Evolutionary conservation across 2,797 vertebrate species (phyloP), one percentile per base, ranked within the genome.

Genomic region (Coregonus suidteri): DNA sequence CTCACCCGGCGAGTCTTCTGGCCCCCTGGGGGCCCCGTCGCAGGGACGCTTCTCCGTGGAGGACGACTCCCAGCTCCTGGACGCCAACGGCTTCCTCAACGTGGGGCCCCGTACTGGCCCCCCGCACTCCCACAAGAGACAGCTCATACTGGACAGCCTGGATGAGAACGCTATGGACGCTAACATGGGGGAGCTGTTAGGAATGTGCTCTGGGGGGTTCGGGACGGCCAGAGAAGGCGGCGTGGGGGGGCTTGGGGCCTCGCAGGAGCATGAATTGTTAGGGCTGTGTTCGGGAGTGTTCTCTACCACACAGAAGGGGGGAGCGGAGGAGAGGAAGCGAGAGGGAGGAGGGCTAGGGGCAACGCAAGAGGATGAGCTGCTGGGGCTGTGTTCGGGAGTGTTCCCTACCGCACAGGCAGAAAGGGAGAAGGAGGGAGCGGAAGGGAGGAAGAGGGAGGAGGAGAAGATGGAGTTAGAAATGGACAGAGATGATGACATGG

Each of bases 111-210:
- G 93, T 0, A 78, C 87, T 0, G 90, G 87, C 0, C 88, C 69
- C 0, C 94, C 88, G 64, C 94, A 86, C 35, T 96, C 96, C 54
- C 94, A 96, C 85, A 98, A 98, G 88, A 94, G 95, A 2, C 95
- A 89, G 81, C 81, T 99, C 77, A 85, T 96, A 0, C 88, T 96
- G 0, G 98, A 96, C 74, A 98, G 93, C 79, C 93, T 99, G 94
- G 98, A 99, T 59, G 98, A 99, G 86, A 99, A 99, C 3, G 98
- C 98, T 0, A 99, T 99, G 98, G 98, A 99, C 15, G 97, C 96
- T 73, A 97, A 99, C 85, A 99, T 99, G 97, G 97, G 96, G 2
- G 98, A 99, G 81, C 89, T 99, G 18, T 64, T 99, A 76, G 96
- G 97, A 62, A 75, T 99, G 82, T 99, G 98, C 74, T 97, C 98